Percentiles rank a stretch among this genome's conserved stretches.
phyloP scores from a whole-genome alignment of 2,113 vertebrate species.

The Acrocephalus arundinaceus region DNA sequence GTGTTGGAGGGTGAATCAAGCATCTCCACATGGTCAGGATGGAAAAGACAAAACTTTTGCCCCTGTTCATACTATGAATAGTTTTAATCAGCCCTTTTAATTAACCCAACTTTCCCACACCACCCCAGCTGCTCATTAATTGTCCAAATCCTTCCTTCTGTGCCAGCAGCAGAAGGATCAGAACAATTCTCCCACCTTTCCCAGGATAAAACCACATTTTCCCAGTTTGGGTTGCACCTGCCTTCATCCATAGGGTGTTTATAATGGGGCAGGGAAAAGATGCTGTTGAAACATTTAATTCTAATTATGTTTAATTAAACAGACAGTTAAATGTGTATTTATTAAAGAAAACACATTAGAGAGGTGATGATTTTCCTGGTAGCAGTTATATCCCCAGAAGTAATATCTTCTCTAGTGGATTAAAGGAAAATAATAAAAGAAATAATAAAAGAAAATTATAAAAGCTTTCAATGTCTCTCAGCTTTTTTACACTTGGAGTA shows the following conservation, averaged over 20 bases:
- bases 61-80: neutral
- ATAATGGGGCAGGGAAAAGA: neutral
- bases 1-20: neutral
- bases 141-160: neutral
- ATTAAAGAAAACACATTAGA: neutral
- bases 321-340: rapidly evolving
- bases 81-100: neutral
- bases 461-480: neutral
- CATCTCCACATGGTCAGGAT: neutral
- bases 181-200: neutral
- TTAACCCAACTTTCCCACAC: neutral
- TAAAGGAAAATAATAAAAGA: neutral
- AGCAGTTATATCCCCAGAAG: neutral
- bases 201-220: neutral
- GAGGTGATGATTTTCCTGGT: neutral
- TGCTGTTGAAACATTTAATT: neutral
- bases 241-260: neutral
- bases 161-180: neutral
- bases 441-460: neutral
- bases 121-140: neutral
- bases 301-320: neutral
- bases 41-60: neutral
- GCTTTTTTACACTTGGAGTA: neutral
- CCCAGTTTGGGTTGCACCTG: neutral
- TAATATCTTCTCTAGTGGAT: neutral